Percentiles rank a stretch among this genome's conserved stretches.
These are phyloP conservation scores for Gymnogyps californianus DNA, from an alignment of 2,113 vertebrate species.

Conservation along the genomic window DNA sequence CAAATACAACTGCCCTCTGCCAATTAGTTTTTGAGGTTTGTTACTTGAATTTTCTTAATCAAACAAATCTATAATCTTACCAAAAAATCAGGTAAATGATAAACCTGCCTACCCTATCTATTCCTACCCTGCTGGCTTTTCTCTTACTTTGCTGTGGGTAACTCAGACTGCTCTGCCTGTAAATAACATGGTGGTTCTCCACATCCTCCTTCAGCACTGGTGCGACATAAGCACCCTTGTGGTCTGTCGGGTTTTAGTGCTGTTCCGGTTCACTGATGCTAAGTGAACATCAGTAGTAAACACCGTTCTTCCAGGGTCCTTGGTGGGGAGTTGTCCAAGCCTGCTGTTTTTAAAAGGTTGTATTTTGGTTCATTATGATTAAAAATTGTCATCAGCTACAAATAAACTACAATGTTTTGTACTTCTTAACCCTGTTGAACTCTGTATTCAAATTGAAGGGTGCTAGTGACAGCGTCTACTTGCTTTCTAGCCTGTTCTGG, in stretches of 20 bases:
- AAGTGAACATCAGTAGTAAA: not conserved
- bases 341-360: not conserved
- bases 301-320: not conserved
- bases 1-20: not conserved
- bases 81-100: not conserved
- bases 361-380: not conserved
- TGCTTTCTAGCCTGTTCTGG: not conserved
- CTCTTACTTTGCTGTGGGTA: not conserved
- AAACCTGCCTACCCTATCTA: not conserved
- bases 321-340: not conserved
- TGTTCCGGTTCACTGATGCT: not conserved
- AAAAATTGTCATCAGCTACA: not conserved
- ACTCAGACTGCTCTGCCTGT: not conserved
- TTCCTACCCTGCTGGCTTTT: not conserved
- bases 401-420: not conserved
- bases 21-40: not conserved
- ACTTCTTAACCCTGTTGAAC: not conserved
- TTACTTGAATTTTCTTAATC: not conserved
- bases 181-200: not conserved
- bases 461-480: not conserved
- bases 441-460: not conserved
- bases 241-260: not conserved
- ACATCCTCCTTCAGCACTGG: accelerated
- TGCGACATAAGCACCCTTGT: accelerated
- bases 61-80: not conserved